Evolutionary conservation across 2,113 vertebrate species (phyloP).

Genomic region (Hippocampus mohnikei): DNA sequence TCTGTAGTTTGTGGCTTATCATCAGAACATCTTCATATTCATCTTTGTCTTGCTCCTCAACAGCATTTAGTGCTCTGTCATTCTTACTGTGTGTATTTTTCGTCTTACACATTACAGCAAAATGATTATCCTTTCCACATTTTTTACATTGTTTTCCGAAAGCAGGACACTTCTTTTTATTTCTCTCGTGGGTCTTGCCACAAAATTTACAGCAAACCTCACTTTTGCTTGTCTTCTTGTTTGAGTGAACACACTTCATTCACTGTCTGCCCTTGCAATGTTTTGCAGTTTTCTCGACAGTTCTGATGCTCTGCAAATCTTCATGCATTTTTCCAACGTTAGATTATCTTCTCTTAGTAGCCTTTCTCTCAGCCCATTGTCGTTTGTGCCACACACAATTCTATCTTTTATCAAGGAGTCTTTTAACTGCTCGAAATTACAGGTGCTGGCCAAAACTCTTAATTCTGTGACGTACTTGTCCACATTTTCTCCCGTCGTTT

Average conservation of each 20-base stretch:
- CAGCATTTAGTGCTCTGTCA: no score
- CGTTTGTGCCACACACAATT: constrained; percentile 4
- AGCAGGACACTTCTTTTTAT: constrained; percentile 24
- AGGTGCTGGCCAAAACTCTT: background rate
- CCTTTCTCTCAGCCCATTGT: no score
- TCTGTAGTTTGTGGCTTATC: no score
- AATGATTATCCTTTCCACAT: constrained; percentile 31
- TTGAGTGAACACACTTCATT: constrained; percentile 1
- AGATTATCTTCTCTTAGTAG: no score
- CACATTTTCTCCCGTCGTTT: background rate
- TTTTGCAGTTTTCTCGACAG: constrained; percentile 20
- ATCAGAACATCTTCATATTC: no score
- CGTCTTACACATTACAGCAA: constrained; percentile 21
- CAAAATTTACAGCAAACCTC: constrained; percentile 23
- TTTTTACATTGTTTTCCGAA: constrained; percentile 27
- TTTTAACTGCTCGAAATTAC: constrained; percentile 6
- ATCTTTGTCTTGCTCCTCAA: no score
- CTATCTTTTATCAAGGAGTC: constrained; percentile 9
- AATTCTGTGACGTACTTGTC: constrained; percentile 11
- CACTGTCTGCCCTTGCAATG: constrained; percentile 6
- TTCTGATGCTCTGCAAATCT: constrained; percentile 15
- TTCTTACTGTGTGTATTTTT: no score
- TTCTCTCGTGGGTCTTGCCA: constrained; percentile 19
- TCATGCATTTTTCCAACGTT: no score
- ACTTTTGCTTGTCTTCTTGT: background rate